These are phyloP conservation scores for Aphelinus certus DNA, from an alignment of 1,140 invertebrate species.

Conservation along the genomic window DNA sequence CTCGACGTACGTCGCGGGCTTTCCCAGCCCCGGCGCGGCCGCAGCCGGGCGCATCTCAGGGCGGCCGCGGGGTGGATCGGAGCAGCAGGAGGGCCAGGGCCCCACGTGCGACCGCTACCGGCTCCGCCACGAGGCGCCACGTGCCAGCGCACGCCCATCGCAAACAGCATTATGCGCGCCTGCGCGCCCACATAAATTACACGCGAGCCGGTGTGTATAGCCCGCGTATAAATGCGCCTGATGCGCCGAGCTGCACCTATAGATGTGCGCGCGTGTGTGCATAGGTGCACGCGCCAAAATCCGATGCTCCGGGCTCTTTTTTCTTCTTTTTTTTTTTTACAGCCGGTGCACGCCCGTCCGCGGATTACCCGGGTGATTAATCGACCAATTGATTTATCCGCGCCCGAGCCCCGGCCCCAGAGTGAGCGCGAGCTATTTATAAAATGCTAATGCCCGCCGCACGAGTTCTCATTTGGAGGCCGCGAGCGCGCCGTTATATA, in stretches of 20 bases:
- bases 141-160: constrained; percentile 38
- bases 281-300: constrained; percentile 11
- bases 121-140: constrained; percentile 48
- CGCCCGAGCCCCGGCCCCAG: background rate
- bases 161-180: constrained; percentile 55
- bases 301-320: constrained; percentile 1
- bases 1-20: background rate
- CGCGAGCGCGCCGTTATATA: too few species aligned
- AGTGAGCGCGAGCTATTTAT: background rate
- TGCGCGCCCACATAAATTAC: constrained; percentile 52
- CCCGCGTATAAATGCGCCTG: background rate
- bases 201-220: background rate
- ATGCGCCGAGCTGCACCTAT: background rate
- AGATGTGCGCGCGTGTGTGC: background rate
- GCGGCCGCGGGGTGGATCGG: background rate
- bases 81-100: background rate
- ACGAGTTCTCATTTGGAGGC: background rate
- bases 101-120: background rate
- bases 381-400: constrained; percentile 31
- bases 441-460: constrained; percentile 11
- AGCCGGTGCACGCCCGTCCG: background rate
- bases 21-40: constrained; percentile 6
- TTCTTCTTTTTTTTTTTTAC: background rate
- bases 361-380: constrained; percentile 31
- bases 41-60: background rate